Evolutionary conservation across 2,888 invertebrate species (phyloP).

Genomic region (Ormia ochracea): DNA sequence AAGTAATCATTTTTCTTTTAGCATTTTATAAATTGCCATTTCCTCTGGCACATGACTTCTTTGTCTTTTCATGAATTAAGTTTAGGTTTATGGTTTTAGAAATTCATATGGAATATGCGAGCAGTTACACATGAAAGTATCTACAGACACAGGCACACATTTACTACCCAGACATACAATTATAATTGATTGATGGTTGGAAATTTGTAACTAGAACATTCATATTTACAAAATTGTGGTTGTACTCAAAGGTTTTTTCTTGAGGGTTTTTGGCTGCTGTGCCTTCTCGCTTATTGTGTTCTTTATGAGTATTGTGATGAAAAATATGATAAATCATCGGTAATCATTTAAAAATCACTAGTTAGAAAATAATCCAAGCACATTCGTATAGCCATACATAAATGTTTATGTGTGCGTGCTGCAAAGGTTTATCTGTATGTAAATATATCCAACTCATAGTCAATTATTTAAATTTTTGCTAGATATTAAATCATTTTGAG

Average conservation of each 20-base stretch:
- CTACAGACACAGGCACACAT: background rate
- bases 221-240: conserved; percentile 25
- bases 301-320: background rate
- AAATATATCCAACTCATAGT: no score
- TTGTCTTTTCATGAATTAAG: conserved; percentile 49
- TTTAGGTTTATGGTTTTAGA: conserved; percentile 30
- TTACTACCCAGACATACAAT: conserved; percentile 2
- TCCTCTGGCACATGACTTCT: conserved; percentile 65
- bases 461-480: no score
- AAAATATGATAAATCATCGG: conserved; percentile 43
- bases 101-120: conserved; percentile 35
- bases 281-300: conserved; percentile 40
- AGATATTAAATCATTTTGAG: no score
- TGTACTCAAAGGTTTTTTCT: conserved; percentile 13
- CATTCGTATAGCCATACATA: background rate
- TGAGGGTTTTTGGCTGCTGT: conserved; percentile 3
- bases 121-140: background rate
- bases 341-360: conserved; percentile 37
- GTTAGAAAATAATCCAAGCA: conserved; percentile 24
- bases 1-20: conserved; percentile 61
- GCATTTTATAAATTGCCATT: conserved; percentile 72
- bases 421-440: no score
- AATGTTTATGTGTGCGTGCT: no score
- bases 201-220: conserved; percentile 57
- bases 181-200: conserved; percentile 54